phyloP scores from a whole-genome alignment of 2,888 invertebrate genomes.

The Teinopalpus imperialis region DNA sequence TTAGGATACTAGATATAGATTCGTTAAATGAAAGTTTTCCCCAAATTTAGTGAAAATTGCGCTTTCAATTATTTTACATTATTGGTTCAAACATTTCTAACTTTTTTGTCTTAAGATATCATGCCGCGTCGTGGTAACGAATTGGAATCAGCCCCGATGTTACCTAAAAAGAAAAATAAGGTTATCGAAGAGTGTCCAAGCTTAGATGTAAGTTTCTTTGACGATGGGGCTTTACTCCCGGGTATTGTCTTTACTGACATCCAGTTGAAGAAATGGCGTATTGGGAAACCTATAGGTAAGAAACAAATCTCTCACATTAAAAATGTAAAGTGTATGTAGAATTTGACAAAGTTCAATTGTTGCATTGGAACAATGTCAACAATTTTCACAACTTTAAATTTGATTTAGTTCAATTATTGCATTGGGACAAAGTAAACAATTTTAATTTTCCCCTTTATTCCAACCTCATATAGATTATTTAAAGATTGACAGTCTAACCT shows the following conservation, averaged over 20 bases:
- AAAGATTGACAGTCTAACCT: too few relatives aligned
- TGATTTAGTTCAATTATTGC: too few relatives aligned
- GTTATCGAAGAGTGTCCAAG: slow-evolving; percentile 48
- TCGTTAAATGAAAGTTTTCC: too few relatives aligned
- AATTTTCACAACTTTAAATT: too few relatives aligned
- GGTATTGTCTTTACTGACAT: slow-evolving; percentile 92
- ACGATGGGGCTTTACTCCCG: slow-evolving; percentile 77
- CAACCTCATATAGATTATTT: too few relatives aligned
- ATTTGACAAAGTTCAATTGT: too few relatives aligned
- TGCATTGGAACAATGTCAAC: too few relatives aligned
- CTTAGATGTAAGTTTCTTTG: slow-evolving; percentile 63
- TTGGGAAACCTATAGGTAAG: slow-evolving; percentile 92
- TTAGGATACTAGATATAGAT: too few relatives aligned
- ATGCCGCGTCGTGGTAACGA: slow-evolving; percentile 69
- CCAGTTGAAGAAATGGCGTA: slow-evolving; percentile 90
- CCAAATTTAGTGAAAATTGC: too few relatives aligned
- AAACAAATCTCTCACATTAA: slow-evolving; percentile 17
- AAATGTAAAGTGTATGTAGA: too few relatives aligned
- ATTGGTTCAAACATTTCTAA: slow-evolving; percentile 8
- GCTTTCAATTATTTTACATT: neutral
- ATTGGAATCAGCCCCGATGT: slow-evolving; percentile 42
- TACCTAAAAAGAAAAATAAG: slow-evolving; percentile 63
- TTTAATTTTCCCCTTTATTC: too few relatives aligned
- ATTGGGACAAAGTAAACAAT: too few relatives aligned
- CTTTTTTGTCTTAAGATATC: slow-evolving; percentile 24